These are phyloP conservation scores for Rousettus madagascariensis DNA, from an alignment of 2,797 vertebrate species.

Conservation along the genomic window DNA sequence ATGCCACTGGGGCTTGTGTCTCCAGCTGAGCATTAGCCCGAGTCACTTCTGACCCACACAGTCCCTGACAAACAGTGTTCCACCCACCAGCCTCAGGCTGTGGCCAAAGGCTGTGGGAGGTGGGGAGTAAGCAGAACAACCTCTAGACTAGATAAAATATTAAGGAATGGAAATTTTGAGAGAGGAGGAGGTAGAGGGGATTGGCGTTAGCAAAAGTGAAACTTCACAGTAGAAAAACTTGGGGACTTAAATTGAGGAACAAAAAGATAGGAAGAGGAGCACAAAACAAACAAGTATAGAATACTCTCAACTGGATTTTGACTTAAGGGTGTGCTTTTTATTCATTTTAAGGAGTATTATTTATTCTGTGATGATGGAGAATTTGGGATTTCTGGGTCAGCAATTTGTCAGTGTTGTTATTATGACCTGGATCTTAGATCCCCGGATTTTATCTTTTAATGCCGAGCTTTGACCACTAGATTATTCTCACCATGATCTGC, in stretches of 20 bases:
- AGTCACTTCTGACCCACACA: conserved; percentile 64
- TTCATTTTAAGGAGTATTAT: background rate
- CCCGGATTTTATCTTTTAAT: background rate
- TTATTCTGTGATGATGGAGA: background rate
- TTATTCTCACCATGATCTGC: background rate
- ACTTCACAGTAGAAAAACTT: background rate
- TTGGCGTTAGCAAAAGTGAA: conserved; percentile 37
- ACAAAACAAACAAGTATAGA: background rate
- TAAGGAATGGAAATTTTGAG: conserved; percentile 68
- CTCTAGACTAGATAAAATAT: background rate
- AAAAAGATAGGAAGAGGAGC: background rate
- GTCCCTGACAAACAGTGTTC: background rate
- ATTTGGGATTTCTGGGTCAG: background rate
- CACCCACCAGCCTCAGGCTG: conserved; percentile 2
- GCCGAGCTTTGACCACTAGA: background rate
- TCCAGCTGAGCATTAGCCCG: background rate
- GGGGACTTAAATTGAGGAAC: background rate
- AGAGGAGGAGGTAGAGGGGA: background rate
- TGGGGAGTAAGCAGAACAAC: background rate
- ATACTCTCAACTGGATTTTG: background rate
- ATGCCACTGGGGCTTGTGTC: conserved; percentile 18
- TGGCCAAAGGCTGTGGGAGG: conserved; percentile 27
- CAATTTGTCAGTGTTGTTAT: background rate
- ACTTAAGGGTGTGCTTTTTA: background rate
- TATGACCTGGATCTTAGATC: background rate